Conservation (phyloP, 2,113 vertebrate genomes). For the Osmerus mordax region DNA sequence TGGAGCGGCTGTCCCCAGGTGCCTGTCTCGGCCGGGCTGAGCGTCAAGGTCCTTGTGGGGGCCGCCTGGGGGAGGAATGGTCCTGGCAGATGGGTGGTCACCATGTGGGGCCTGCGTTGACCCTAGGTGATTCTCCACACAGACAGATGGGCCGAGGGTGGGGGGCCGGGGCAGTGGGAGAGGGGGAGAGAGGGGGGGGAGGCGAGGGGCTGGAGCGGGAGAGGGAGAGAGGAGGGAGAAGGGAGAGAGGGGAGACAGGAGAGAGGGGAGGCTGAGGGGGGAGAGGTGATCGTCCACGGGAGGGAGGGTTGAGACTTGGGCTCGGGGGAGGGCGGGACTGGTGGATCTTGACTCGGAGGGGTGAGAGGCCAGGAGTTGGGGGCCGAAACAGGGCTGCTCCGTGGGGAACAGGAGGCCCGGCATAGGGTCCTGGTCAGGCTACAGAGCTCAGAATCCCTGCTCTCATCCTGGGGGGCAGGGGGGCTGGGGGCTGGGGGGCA, state of each 20-base stretch:
- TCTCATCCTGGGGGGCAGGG: conserved; percentile 3
- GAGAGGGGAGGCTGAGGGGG: neutral
- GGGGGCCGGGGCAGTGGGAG: conserved; percentile 44
- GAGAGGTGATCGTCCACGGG: neutral
- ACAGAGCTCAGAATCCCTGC: too few relatives aligned
- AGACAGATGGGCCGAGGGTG: conserved; percentile 52
- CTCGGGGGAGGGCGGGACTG: neutral
- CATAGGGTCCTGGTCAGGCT: too few relatives aligned
- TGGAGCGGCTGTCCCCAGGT: conserved; percentile 22
- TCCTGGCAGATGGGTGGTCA: conserved; percentile 40
- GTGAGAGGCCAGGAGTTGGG: conserved; percentile 62
- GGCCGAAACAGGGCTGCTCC: conserved; percentile 44
- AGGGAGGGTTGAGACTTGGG: neutral
- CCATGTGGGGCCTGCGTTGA: conserved; percentile 39
- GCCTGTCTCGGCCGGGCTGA: neutral
- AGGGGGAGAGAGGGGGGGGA: conserved; percentile 38
- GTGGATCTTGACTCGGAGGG: conserved; percentile 56
- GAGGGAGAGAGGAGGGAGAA: conserved; percentile 31
- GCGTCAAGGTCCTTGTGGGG: conserved; percentile 47
- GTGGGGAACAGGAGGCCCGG: conserved; percentile 25
- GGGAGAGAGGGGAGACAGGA: neutral
- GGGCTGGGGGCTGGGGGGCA: neutral
- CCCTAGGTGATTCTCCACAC: conserved; percentile 34
- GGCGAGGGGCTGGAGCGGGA: conserved; percentile 33
- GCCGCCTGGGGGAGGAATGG: conserved; percentile 42